Evolutionary conservation across 2,797 vertebrate genomes (phyloP), one percentile per base, ranked within the genome.

Genomic region (Anableps anableps): DNA sequence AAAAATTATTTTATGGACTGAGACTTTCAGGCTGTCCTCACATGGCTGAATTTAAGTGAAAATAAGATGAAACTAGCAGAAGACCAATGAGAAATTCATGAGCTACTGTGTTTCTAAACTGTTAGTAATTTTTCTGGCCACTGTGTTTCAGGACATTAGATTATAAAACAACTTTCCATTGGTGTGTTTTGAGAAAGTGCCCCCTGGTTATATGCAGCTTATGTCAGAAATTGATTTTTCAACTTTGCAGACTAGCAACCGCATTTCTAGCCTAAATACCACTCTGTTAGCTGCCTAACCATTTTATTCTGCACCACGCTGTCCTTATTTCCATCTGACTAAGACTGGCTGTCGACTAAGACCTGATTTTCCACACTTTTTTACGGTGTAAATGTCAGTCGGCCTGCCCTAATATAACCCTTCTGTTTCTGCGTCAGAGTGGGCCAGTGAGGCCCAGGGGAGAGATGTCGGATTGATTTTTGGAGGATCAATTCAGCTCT

Each of bases 381-480:
- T 88, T 78, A 60, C 55, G 76, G 72, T 88, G 85, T 74, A 91
- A 64, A 93, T 92, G 87, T 93, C 83, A 88, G 90, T 93, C 86
- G 90, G 72, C 75, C 86, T 74, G 81, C 89, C 91, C 92, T 85
- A 91, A 91, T 90, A 91, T 91, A 92, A 94, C 93, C 93, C 88
- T 74, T 85, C 80, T 85, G 84, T 88, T 86, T 85, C 81, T 90
- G 87, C 83, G 78, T 91, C 88, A 92, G 88, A 92, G 85, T 88
- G 85, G 92, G 84, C 83, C 89, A 92, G 80, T 34, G 78, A 83
- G 76, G 84, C 93, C 94, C 86, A 79, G 81, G 91, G 92, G 92
- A 92, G 85, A 84, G 78, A 87, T 91, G 90, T 47, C 72, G 74
- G 82, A 94, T 95, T 93, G 93, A 95, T 94, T 89, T 92, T 87